Base-by-base conservation (phyloP, 2,797 vertebrate genomes). In the Diglossa cyanea region DNA sequence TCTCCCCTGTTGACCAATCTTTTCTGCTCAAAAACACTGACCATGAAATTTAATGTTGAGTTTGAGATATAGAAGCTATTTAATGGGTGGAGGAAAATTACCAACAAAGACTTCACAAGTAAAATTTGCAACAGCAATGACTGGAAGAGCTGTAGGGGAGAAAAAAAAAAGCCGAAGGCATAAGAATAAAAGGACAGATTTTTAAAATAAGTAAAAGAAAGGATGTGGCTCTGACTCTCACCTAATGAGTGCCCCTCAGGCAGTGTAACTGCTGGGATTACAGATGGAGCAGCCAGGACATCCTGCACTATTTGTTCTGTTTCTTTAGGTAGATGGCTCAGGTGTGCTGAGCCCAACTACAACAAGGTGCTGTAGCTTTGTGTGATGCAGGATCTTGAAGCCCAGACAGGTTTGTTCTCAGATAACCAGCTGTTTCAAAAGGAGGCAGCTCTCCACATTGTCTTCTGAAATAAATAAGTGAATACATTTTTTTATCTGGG, bases 1-100 rank as follows among this genome's bases (percentile, higher is more conserved):
- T 79, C 51, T 93, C 48, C 62, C 47, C 79, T 40, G 33, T 26
- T 93, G 82, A 82, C 55, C 68, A 28, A 73, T 80, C 25, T 94
- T 87, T 91, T 79, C 79, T 91, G 39, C 84, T 60, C 50, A 73
- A 87, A 93, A 94, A 78, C 37, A 60, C 42, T 71, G 90, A 72
- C 63, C 51, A 23, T 70, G 47, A 57, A 71, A 75, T 70, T 88
- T 91, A 86, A 90, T 76, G 63, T 42, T 62, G 50, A 68, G 57
- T 85, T 88, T 74, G 50, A 86, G 78, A 81, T 75, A 66, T 0
- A 80, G 55, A 88, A 80, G 26, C 44, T 78, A n/a, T 82, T 89
- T 94, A 47, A 63, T 57, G 57, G 75, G 44, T 75, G 70, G 54
- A 73, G 79, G 55, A 67, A 92, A 94, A 88, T 45, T 42, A 66